Base-by-base conservation (phyloP, 2,113 vertebrate species). In the Clinocottus analis region DNA sequence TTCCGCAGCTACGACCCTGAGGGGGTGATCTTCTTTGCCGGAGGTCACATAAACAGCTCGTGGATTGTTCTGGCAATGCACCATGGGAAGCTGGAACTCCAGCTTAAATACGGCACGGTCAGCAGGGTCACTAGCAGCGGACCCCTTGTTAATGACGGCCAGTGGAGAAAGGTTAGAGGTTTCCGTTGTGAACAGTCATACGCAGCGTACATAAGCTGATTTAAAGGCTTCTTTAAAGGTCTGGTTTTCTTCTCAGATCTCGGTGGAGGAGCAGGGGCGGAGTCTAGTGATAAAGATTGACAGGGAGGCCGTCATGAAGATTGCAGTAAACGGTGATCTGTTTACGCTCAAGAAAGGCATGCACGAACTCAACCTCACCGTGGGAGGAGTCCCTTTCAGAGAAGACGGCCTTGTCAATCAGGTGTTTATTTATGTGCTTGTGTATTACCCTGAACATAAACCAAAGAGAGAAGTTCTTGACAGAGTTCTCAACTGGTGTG, bases 271-370 rank as follows among this genome's bases (percentile, higher is more conserved):
- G 90, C 92, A 98, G 0, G 96, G 96, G 0, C 94, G 94, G 79
- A 99, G 93, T 80, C 94, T 99, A 4, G 94, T 99, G 82, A 94
- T 99, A 79, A 99, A 98, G 90, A 97, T 99, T 14, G 97, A 99
- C 94, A 95, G 91, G 69, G 98, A 99, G 29, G 98, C 98, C 0
- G 97, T 99, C 39, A 99, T 99, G 98, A 99, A 98, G 94, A 99
- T 99, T 2, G 96, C 97, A 0, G 96, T 98, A 37, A 96, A 97
- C 0, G 96, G 96, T 6, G 95, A 96, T 63, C 93, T 99, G 66
- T 99, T 99, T 85, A 97, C 95, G 10, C 87, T 95, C 14, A 92
- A 95, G 77, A 95, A 95, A 87, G 97, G 96, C 33, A 90, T 99
- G 61, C 97, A 98, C 66, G 97, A 98, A 39, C 96, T 99, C 76